phyloP scores from a whole-genome alignment of 2,888 invertebrate species.

The Digitonthophagus gazella region DNA sequence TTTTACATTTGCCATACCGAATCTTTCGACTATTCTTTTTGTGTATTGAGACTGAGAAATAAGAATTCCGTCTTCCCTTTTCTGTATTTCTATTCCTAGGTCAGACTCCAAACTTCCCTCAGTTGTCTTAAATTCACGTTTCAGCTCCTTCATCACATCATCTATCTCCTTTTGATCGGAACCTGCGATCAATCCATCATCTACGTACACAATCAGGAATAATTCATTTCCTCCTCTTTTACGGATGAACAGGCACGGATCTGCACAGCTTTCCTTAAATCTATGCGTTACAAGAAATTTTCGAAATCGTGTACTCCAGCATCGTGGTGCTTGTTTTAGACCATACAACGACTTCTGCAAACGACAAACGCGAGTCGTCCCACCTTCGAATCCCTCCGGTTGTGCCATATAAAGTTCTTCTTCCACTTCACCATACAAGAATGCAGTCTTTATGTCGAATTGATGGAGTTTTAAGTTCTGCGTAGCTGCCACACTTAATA shows the following conservation, averaged over 20 bases:
- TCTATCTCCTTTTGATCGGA: slow-evolving; percentile 21
- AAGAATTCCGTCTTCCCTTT: not conserved
- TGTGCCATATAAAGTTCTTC: slow-evolving; percentile 36
- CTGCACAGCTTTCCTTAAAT: slow-evolving; percentile 36
- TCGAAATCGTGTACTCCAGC: too few relatives aligned
- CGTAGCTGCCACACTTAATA: not conserved
- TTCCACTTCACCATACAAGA: not conserved
- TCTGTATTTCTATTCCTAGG: slow-evolving; percentile 1
- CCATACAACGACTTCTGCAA: slow-evolving; percentile 44
- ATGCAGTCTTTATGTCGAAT: slow-evolving; percentile 10
- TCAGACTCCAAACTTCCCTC: not conserved
- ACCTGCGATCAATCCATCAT: slow-evolving; percentile 39
- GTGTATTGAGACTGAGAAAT: not conserved
- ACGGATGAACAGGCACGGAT: slow-evolving; percentile 39
- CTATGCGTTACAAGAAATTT: slow-evolving; percentile 35
- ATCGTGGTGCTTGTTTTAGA: slow-evolving; percentile 43
- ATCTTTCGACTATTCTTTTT: not conserved
- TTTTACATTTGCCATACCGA: not conserved
- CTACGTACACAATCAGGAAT: slow-evolving; percentile 40
- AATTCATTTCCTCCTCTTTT: slow-evolving; percentile 28
- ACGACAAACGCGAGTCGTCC: slow-evolving; percentile 38
- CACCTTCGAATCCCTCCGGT: slow-evolving; percentile 41
- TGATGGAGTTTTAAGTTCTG: not conserved
- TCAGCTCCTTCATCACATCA: slow-evolving; percentile 16
- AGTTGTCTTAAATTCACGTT: slow-evolving; percentile 3